These are phyloP conservation scores for Neodon shergylaensis DNA, from an alignment of 2,113 vertebrate species.

Conservation along the genomic window DNA sequence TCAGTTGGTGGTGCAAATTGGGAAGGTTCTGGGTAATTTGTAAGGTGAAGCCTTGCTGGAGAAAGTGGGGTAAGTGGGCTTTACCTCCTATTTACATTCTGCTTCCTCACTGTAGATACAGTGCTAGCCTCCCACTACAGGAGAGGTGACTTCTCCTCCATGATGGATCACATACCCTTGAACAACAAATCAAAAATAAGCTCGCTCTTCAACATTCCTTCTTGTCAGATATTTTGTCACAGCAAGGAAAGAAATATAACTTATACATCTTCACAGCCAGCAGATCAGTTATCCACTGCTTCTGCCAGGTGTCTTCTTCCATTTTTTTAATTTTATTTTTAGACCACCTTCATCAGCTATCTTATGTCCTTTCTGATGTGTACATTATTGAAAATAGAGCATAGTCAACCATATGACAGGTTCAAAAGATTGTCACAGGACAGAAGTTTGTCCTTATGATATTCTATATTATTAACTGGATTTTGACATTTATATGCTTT, in stretches of 20 bases:
- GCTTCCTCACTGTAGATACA: neutral
- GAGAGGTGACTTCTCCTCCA: accelerated
- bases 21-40: neutral
- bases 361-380: neutral
- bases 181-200: neutral
- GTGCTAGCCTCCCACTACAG: neutral
- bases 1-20: neutral
- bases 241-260: neutral
- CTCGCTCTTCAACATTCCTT: neutral
- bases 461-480: neutral
- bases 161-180: neutral
- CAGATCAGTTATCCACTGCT: neutral
- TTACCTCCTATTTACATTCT: no score
- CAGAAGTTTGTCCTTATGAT: neutral
- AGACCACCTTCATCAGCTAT: neutral
- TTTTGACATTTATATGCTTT: neutral
- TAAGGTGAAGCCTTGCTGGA: neutral
- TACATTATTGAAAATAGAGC: neutral
- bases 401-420: neutral
- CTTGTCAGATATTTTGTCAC: neutral
- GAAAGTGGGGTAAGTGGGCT: neutral
- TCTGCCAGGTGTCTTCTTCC: neutral
- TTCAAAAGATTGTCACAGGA: neutral
- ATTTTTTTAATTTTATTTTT: neutral
- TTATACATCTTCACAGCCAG: neutral